phyloP scores from a whole-genome alignment of 2,113 vertebrate species.

The Megaceryle maxima region DNA sequence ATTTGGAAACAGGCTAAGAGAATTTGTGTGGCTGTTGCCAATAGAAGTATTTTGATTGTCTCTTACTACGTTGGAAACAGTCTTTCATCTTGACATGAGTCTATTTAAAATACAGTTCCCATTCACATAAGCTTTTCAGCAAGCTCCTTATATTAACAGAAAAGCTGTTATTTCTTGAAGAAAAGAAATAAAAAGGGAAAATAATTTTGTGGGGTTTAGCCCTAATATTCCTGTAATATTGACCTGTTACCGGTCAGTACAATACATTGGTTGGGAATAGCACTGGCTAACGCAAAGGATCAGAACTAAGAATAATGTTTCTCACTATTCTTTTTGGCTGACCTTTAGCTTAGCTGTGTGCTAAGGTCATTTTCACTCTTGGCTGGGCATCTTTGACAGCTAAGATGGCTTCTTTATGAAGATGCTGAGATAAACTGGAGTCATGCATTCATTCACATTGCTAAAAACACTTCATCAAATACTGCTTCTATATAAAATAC shows the following conservation, averaged over 20 bases:
- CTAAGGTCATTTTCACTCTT: slow-evolving; percentile 80
- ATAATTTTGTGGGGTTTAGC: neutral
- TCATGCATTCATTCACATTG: slow-evolving; percentile 56
- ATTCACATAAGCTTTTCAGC: neutral
- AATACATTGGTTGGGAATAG: neutral
- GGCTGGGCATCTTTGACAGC: slow-evolving; percentile 70
- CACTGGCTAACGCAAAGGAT: slow-evolving; percentile 13
- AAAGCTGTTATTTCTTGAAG: neutral
- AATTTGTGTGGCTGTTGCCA: neutral
- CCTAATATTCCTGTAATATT: neutral
- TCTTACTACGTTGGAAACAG: neutral
- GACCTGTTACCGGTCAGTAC: neutral
- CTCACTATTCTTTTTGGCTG: slow-evolving; percentile 61
- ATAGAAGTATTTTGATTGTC: neutral
- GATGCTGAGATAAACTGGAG: slow-evolving; percentile 66
- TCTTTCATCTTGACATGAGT: neutral
- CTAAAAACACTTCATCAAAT: slow-evolving; percentile 72
- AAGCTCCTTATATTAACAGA: neutral
- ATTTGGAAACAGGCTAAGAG: neutral
- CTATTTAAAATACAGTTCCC: neutral
- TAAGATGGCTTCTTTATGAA: slow-evolving; percentile 73
- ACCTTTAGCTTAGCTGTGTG: slow-evolving; percentile 74
- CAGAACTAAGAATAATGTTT: slow-evolving; percentile 19
- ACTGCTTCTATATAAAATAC: slow-evolving; percentile 61
- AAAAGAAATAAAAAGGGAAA: neutral